A percentile compares a stretch with the other conserved stretches of the same genome.
Evolutionary conservation across 2,888 invertebrate species (phyloP).

Genomic region (Eupithecia pulchellata): DNA sequence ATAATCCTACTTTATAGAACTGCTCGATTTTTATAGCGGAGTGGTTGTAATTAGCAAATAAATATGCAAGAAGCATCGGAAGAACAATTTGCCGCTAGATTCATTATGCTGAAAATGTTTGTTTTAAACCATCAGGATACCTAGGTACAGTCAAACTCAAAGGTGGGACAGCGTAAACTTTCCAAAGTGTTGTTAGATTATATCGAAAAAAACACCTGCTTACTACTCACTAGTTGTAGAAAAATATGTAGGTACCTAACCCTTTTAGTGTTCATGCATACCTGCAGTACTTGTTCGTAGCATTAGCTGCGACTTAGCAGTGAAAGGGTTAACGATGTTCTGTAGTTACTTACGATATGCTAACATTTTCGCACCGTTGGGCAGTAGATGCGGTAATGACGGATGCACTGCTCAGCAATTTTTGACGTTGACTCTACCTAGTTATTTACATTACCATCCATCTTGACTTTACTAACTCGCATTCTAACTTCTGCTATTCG

Average conservation of each 20-base stretch:
- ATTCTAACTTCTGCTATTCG: constrained; percentile 7
- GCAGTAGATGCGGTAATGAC: neutral
- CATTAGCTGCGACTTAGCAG: too few species aligned
- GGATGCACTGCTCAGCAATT: neutral
- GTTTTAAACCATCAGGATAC: neutral
- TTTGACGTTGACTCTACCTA: neutral
- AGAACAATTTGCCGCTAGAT: constrained; percentile 13
- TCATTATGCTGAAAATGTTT: constrained; percentile 9
- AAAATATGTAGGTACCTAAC: too few species aligned
- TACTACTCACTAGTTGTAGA: neutral
- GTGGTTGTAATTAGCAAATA: constrained; percentile 28
- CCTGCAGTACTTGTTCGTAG: too few species aligned
- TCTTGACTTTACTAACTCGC: constrained; percentile 8
- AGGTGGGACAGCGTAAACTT: neutral
- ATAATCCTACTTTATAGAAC: constrained; percentile 37
- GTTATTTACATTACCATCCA: constrained; percentile 4
- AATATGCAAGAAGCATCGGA: constrained; percentile 22
- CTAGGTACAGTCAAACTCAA: neutral
- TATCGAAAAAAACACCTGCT: neutral
- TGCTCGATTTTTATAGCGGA: constrained; percentile 24
- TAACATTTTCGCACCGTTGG: neutral
- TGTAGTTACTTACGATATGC: too few species aligned
- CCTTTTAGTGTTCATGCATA: too few species aligned
- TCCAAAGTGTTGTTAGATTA: neutral
- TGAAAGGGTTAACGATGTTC: too few species aligned